Evolutionary conservation across 2,888 invertebrate genomes (phyloP).

Genomic region (Lasioglossum pauxillum): DNA sequence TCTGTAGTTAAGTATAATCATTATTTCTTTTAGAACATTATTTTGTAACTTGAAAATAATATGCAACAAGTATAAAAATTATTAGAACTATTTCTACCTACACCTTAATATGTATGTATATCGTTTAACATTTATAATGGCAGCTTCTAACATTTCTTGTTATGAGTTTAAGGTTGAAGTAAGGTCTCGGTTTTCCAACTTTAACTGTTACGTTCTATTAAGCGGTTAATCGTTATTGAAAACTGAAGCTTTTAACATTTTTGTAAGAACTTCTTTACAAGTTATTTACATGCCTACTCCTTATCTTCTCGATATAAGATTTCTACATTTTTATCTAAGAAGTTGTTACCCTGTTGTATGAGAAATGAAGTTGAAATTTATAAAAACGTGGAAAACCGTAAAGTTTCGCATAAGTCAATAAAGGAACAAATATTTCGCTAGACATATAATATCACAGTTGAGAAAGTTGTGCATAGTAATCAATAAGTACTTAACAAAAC

Average conservation of each 20-base stretch:
- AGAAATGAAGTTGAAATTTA: conserved; percentile 5
- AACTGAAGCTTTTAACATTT: neutral
- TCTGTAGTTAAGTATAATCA: no score
- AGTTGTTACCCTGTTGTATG: conserved; percentile 12
- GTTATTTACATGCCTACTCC: neutral
- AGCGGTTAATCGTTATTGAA: neutral
- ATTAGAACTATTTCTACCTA: no score
- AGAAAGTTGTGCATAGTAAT: neutral
- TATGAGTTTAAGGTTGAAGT: neutral
- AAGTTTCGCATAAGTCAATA: neutral
- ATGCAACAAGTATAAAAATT: neutral
- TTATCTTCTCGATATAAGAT: neutral
- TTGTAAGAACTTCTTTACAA: neutral
- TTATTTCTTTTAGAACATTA: neutral
- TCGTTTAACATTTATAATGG: neutral
- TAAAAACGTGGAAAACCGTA: neutral
- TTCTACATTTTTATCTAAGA: neutral
- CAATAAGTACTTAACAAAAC: neutral
- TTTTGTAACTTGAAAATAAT: neutral
- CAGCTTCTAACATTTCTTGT: neutral
- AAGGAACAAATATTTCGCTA: neutral
- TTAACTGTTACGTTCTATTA: neutral
- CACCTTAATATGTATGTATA: neutral
- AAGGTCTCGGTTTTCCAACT: neutral
- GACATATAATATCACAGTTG: conserved; percentile 17